Evolutionary conservation across 2,113 vertebrate genomes (phyloP).

Genomic region (Barbus barbus): DNA sequence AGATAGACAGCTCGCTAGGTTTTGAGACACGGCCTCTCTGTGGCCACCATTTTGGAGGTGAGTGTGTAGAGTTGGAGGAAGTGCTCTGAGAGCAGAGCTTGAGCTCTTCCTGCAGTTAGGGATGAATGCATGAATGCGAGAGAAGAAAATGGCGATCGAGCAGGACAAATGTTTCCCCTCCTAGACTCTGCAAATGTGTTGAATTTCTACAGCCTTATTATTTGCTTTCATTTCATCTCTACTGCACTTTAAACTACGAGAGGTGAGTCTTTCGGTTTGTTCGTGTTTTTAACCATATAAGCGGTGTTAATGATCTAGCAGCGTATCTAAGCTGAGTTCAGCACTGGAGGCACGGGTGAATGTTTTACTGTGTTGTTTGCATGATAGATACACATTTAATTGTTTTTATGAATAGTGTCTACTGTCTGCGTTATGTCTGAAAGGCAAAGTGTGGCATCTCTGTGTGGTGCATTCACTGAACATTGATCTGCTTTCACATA

Average conservation of each 20-base stretch:
- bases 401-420: not conserved
- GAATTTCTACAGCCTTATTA: conserved; percentile 79
- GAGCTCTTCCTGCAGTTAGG: conserved; percentile 57
- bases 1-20: not conserved
- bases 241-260: conserved; percentile 91
- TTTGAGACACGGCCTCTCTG: not conserved
- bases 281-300: not conserved
- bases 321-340: too few relatives aligned
- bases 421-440: not conserved
- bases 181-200: conserved; percentile 81
- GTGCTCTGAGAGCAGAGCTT: conserved; percentile 58
- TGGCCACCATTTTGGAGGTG: conserved; percentile 55
- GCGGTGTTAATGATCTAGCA: not conserved
- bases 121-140: conserved; percentile 74
- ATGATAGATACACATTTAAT: not conserved
- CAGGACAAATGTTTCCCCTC: conserved; percentile 81
- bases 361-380: not conserved
- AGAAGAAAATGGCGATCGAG: conserved; percentile 88
- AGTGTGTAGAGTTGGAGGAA: conserved; percentile 65
- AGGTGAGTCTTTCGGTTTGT: conserved; percentile 69
- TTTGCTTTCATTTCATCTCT: conserved; percentile 78
- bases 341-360: not conserved
- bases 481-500: conserved; percentile 31
- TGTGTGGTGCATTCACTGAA: not conserved
- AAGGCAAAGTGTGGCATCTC: not conserved